These are phyloP conservation scores for Uria aalge DNA, from an alignment of 2,113 vertebrate species.

Conservation along the genomic window DNA sequence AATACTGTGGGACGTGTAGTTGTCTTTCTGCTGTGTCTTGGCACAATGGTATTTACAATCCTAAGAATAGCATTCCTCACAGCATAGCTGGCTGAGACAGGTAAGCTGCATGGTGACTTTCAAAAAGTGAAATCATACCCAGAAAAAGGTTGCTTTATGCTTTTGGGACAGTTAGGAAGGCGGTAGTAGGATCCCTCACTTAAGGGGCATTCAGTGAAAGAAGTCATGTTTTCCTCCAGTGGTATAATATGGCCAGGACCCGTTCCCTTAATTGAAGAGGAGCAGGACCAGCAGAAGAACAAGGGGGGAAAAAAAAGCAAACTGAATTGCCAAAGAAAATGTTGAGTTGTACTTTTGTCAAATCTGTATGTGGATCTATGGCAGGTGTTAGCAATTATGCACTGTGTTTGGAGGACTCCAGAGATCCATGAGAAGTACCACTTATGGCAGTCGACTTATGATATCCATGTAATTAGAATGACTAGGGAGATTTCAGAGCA, in stretches of 20 bases:
- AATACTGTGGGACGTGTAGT: not conserved
- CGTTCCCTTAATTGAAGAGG: not conserved
- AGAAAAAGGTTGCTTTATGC: not conserved
- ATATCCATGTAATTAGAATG: not conserved
- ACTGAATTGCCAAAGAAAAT: not conserved
- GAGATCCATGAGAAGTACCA: not conserved
- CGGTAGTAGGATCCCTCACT: not conserved
- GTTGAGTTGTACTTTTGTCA: not conserved
- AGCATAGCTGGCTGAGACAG: not conserved
- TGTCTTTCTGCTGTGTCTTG: not conserved
- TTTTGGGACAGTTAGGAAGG: not conserved
- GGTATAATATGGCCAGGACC: not conserved
- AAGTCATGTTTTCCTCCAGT: not conserved
- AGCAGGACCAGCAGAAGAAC: not conserved
- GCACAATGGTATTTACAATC: not conserved
- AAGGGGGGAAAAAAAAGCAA: rapidly evolving
- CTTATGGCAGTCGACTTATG: not conserved
- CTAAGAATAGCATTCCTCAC: not conserved
- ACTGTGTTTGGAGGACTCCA: not conserved
- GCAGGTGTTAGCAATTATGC: not conserved
- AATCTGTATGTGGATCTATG: not conserved
- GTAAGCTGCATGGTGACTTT: not conserved
- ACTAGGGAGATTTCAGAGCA: not conserved
- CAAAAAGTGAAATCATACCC: not conserved
- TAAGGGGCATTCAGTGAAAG: not conserved